Conservation (phyloP, 2,797 vertebrate genomes). For the Paguma larvata region DNA sequence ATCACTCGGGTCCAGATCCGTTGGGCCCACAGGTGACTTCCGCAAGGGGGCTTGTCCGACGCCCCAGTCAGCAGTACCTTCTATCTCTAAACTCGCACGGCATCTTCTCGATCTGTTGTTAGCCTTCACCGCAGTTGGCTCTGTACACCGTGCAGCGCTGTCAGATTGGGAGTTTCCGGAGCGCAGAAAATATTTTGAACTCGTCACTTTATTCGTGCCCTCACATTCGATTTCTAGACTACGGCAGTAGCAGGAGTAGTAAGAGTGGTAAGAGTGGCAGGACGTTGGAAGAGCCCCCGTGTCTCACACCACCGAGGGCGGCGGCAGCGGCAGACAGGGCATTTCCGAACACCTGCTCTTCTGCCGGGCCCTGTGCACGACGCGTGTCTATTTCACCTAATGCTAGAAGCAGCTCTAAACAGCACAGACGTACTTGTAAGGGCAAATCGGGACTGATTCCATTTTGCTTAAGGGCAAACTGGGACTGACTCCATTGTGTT, state of each 20-base stretch:
- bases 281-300: accelerated
- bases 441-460: too few relatives aligned
- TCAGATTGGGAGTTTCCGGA: background rate
- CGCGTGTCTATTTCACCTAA: background rate
- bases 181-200: background rate
- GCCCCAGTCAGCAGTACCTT: background rate
- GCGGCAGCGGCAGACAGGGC: accelerated
- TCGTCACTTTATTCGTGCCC: too few relatives aligned
- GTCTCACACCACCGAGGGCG: background rate
- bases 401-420: background rate
- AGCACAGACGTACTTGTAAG: background rate
- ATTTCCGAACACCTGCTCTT: background rate
- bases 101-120: background rate
- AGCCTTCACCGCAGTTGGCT: background rate
- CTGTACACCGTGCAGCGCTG: accelerated
- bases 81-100: background rate
- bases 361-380: background rate
- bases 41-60: background rate
- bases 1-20: background rate
- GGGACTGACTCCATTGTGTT: too few relatives aligned
- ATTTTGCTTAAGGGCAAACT: too few relatives aligned
- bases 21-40: background rate
- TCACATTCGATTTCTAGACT: background rate
- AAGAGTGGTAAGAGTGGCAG: background rate
- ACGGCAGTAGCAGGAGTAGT: accelerated